Base-by-base conservation (phyloP, 2,113 vertebrate species). In the Sigmodon hispidus region DNA sequence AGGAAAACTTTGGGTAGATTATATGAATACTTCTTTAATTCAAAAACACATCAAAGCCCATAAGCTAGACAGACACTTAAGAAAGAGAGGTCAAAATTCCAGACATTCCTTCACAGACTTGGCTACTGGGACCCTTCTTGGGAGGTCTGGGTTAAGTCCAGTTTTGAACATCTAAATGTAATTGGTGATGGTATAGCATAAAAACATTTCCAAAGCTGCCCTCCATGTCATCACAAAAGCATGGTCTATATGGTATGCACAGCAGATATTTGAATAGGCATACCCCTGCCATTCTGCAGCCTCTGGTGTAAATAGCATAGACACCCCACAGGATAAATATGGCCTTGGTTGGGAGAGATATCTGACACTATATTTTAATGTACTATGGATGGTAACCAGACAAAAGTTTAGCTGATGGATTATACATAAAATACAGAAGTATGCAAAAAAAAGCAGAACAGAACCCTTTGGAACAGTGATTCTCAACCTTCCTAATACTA, bases 41-140 rank as follows among this genome's bases (percentile, higher is more conserved):
- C 84, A 85, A 91, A 96, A 95, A 93, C 88, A 92, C 67, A 77
- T 85, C n/a, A 92, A 96, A 93, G 85, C 55, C 22, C 52, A 90
- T 76, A 61, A n/a, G 40, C 52, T 85, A n/a, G 52, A 57, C 45
- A 94, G 91, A 91, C 95, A 96, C 57, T 94, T 85, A 87, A 96
- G 94, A 76, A 69, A 96, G 50, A 96, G 55, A 85, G 79, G 36
- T 76, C 72, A 85, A 86, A 95, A 94, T 76, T 52, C 76, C 61
- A 48, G 0, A 40, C 85, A 70, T 93, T 96, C 92, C 59, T 24
- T 77, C 96, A 81, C 80, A 77, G 55, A 59, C 29, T 5, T 34
- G 77, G 65, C 79, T 59, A 34, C 75, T 50, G 88, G 73, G 87
- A 83, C 73, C 76, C 90, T 83, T 83, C 97, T 88, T 95, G 89